Percentiles rank a stretch among this genome's conserved stretches.
These are phyloP conservation scores for Poecilia picta DNA, from an alignment of 2,797 vertebrate genomes.

Conservation along the genomic window DNA sequence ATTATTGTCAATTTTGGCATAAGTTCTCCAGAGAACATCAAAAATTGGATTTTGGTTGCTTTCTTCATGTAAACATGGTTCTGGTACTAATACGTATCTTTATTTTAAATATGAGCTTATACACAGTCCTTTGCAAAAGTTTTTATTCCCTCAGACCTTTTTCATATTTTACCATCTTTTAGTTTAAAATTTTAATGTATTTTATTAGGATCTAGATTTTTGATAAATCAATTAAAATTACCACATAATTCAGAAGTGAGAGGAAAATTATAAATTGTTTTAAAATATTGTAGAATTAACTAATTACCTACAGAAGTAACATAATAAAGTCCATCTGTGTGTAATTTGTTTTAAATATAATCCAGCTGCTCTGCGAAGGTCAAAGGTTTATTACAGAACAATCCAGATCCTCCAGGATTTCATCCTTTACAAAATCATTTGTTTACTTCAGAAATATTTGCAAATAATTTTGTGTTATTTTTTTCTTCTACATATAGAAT, in stretches of 20 bases:
- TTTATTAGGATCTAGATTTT: background rate
- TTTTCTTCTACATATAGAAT: too few species aligned
- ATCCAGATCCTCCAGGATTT: too few species aligned
- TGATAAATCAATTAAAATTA: background rate
- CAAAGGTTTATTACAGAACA: too few species aligned
- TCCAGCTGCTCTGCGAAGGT: too few species aligned
- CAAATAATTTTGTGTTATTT: too few species aligned
- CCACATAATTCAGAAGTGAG: background rate
- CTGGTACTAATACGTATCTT: constrained; percentile 2
- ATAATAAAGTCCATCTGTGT: too few species aligned
- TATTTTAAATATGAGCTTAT: background rate
- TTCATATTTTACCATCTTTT: background rate
- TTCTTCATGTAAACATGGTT: constrained; percentile 51
- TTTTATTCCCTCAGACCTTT: background rate
- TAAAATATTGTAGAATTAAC: background rate
- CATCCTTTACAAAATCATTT: too few species aligned
- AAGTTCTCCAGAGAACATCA: background rate
- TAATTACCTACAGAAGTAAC: background rate
- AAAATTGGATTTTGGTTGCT: too few species aligned
- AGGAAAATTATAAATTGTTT: background rate
- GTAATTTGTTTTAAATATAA: too few species aligned
- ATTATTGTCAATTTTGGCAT: background rate
- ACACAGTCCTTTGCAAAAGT: background rate
- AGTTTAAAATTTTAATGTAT: background rate
- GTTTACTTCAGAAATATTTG: too few species aligned